Base-by-base conservation (phyloP, 2,797 vertebrate genomes). In the Urocyon cinereoargenteus region DNA sequence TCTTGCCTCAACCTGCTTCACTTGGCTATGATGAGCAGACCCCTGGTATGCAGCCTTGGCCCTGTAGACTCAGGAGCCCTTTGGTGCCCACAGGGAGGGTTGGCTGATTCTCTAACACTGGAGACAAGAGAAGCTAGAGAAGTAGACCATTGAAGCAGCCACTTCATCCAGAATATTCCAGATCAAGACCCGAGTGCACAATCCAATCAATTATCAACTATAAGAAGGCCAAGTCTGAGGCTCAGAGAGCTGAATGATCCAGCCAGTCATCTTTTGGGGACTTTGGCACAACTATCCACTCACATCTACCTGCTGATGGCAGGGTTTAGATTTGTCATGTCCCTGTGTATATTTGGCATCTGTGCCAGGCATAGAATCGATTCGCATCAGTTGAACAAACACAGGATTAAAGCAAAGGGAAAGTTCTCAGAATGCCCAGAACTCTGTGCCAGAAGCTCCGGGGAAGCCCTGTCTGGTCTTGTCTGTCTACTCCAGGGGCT, bases 281-380 rank as follows among this genome's bases (percentile, higher is more conserved):
- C 34, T 16, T 4, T 28, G 40, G 2, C 3, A 9, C 13, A 9
- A 28, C 40, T 5, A 18, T 49, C 5, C 18, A 3, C 0, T 4
- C 14, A 0, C 3, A 18, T 16, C 16, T 90, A 59, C 7, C 24
- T 8, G 0, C 26, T 18, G 28, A 12, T 0, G 6, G 21, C 14
- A 28, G 70, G 28, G 14, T 40, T 4, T 0, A 6, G 31, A 12
- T 36, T 10, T 9, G 26, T 31, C 26, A 6, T 0, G 2, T 26
- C 8, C 12, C 14, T 5, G 31, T 21, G 14, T 19, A 8, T 31
- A 21, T 12, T 9, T 5, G 5, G 21, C 34, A 15, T 12, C 8
- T 3, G 0, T 8, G 19, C 14, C 26, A 1, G 21, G 10, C 3
- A 36, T 19, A 0, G 24, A 40, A 4, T 11, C 0, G 0, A 53